A percentile compares a stretch with the other conserved stretches of the same genome.
Conservation (phyloP, 2,888 invertebrate genomes). For the Epistrophe grossulariae region DNA sequence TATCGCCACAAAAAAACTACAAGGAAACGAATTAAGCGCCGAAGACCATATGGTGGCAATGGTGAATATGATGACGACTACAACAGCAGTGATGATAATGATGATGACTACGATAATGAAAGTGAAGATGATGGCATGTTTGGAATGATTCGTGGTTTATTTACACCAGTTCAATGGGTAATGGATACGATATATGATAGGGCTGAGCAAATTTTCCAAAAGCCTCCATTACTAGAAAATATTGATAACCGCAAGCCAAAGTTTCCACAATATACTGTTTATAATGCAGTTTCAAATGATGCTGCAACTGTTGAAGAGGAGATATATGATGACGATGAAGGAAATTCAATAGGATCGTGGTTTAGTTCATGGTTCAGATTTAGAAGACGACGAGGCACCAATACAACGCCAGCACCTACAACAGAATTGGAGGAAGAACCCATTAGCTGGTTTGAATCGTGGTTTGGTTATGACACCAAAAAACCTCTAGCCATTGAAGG, state of each 20-base stretch:
- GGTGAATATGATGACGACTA: slow-evolving; percentile 79
- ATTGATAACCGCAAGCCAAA: slow-evolving; percentile 76
- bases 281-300: slow-evolving; percentile 79
- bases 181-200: slow-evolving; percentile 80
- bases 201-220: slow-evolving; percentile 53
- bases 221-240: slow-evolving; percentile 60
- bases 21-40: slow-evolving; percentile 72
- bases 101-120: slow-evolving; percentile 77
- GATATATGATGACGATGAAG: slow-evolving; percentile 71
- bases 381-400: slow-evolving; percentile 78
- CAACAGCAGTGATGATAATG: slow-evolving; percentile 73
- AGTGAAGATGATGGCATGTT: slow-evolving; percentile 77
- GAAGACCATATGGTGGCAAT: slow-evolving; percentile 76
- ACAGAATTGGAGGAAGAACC: slow-evolving; percentile 73
- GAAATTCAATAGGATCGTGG: slow-evolving; percentile 79
- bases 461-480: slow-evolving; percentile 80
- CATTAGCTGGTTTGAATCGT: slow-evolving; percentile 81
- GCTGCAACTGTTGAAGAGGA: slow-evolving; percentile 68
- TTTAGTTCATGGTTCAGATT: slow-evolving; percentile 81
- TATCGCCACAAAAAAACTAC: slow-evolving; percentile 46
- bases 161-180: slow-evolving; percentile 81
- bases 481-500: slow-evolving; percentile 77
- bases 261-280: slow-evolving; percentile 80
- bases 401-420: slow-evolving; percentile 77
- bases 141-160: slow-evolving; percentile 81